A percentile compares a stretch with the other conserved stretches of the same genome.
Evolutionary conservation across 2,113 vertebrate species (phyloP).

Genomic region (Rattus norvegicus): DNA sequence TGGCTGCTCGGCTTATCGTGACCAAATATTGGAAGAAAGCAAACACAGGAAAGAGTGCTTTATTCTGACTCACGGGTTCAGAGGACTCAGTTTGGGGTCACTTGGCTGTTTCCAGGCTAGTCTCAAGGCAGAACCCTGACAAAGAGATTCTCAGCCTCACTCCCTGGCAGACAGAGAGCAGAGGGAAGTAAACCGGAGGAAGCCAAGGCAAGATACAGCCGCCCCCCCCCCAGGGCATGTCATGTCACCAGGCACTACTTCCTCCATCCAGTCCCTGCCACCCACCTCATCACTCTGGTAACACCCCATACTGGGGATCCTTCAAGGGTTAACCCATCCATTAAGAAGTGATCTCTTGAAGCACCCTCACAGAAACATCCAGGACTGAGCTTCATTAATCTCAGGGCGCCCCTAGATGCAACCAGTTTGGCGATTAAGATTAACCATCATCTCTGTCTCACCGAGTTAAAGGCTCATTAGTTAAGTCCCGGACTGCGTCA

Average conservation of each 20-base stretch:
- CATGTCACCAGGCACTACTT: neutral
- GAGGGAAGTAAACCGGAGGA: neutral
- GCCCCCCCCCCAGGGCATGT: neutral
- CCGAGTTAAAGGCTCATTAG: neutral
- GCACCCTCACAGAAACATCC: neutral
- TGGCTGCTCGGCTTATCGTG: no score
- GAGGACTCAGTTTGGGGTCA: neutral
- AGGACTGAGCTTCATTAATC: neutral
- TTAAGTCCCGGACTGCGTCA: neutral
- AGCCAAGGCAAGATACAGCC: neutral
- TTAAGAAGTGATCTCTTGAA: neutral
- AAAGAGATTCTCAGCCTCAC: neutral
- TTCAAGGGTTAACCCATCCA: neutral
- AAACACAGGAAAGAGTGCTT: neutral
- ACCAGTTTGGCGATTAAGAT: neutral
- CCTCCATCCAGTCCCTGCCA: neutral
- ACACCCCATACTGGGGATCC: neutral
- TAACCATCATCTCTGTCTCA: neutral
- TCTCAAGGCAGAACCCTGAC: neutral
- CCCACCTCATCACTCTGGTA: neutral
- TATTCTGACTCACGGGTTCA: neutral
- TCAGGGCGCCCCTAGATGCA: neutral
- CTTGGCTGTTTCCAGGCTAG: neutral
- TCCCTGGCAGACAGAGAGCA: neutral
- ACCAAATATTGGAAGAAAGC: neutral